Evolutionary conservation across 2,888 invertebrate genomes (phyloP), one percentile per base, ranked within the genome.

Genomic region (Notodonta ziczac): DNA sequence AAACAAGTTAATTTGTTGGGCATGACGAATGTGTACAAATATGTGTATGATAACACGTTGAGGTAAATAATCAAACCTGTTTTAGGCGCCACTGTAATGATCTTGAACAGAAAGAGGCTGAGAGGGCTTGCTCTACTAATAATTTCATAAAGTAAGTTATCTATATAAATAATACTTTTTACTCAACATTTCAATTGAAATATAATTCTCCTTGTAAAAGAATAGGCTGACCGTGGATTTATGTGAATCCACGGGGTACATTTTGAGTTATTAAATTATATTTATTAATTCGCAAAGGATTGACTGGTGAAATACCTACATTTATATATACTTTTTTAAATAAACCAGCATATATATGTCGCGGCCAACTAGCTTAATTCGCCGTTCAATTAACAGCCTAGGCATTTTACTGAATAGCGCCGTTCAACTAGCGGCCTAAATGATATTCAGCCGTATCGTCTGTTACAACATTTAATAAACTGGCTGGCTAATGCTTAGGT

Each of bases 211-310:
- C n/a, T 60, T 40, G 56, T 24, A 58, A 57, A 60, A 40, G 44
- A 59, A 57, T 56, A 60, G 57, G 52, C 40, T 59, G 51, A 58
- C 59, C 56, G 46, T 14, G 35, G 59, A 56, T 56, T 56, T 16
- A 61, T 1, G 32, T 24, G 32, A 52, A 56, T 56, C n/a, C n/a
- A 56, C 35, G 24, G 35, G 42, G 54, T 62, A 59, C 62, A 56
- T 54, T 70, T 67, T 61, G 48, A 13, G 51, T 56, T 69, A 70
- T 73, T 68, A 70, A 77, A 71, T 74, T 70, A 70, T 73, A 73
- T 71, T 8, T 8, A 39, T 39, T 42, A 42, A 0, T 9, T 9
- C 8, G 8, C 9, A 8, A 42, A 1, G 42, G 42, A 9, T 10
- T 42, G 42, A 9, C 3, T 42, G 42, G 8, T 9, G 4, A 42